phyloP scores from a whole-genome alignment of 2,888 invertebrate species.

The Heteromyza rotundicornis region DNA sequence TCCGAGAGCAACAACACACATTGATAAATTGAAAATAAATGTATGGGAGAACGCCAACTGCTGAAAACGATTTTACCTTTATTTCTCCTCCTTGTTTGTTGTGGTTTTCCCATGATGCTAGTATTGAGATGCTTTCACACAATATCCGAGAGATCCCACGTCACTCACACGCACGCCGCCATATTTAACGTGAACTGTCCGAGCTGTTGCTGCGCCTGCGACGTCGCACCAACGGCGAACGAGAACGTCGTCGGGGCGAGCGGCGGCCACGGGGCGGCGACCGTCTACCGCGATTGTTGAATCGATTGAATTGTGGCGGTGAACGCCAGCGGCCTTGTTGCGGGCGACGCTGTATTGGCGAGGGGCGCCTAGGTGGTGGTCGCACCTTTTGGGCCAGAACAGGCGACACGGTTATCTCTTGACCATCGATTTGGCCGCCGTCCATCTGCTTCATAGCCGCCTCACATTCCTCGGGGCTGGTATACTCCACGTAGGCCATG shows the following conservation, averaged over 20 bases:
- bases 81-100: no score
- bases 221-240: conserved; percentile 61
- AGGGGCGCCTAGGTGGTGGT: conserved; percentile 54
- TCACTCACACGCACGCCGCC: no score
- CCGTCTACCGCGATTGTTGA: conserved; percentile 53
- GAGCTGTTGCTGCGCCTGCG: conserved; percentile 62
- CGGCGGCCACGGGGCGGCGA: conserved; percentile 55
- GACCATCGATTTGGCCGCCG: conserved; percentile 96
- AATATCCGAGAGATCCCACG: no score
- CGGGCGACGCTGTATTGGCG: conserved; percentile 58
- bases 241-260: conserved; percentile 59
- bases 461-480: conserved; percentile 92
- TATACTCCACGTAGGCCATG: conserved; percentile 95
- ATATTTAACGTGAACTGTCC: conserved; percentile 60
- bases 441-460: conserved; percentile 99
- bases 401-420: conserved; percentile 95
- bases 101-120: no score
- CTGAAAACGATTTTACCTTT: no score
- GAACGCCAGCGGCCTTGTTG: conserved; percentile 61
- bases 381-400: conserved; percentile 76
- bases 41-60: neutral
- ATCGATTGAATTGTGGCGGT: conserved; percentile 56
- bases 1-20: no score
- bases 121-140: no score
- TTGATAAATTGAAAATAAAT: conserved; percentile 1